Evolutionary conservation across 2,113 vertebrate species (phyloP).

Genomic region (Paralichthys olivaceus): DNA sequence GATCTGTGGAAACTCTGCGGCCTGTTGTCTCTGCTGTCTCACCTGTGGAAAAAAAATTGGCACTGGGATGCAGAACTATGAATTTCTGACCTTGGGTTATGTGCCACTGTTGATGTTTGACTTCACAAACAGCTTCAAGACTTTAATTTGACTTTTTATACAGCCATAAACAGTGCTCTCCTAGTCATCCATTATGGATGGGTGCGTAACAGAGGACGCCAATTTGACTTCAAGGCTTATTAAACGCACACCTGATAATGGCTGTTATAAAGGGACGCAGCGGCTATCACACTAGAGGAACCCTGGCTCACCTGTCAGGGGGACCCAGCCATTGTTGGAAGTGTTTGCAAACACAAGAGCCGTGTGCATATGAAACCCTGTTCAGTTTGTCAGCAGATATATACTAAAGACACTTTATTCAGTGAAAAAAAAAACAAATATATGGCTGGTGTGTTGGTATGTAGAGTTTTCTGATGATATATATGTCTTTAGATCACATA

Average conservation of each 20-base stretch:
- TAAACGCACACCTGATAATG: conserved; percentile 76
- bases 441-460: background rate
- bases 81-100: conserved; percentile 39
- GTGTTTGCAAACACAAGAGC: conserved; percentile 40
- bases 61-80: conserved; percentile 15
- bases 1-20: conserved; percentile 70
- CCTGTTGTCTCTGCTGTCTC: conserved; percentile 48
- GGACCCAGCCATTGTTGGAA: conserved; percentile 45
- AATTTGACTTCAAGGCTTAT: conserved; percentile 76
- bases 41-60: conserved; percentile 55
- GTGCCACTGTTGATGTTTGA: conserved; percentile 44
- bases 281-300: conserved; percentile 52
- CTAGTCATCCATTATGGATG: conserved; percentile 71
- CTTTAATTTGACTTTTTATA: conserved; percentile 53
- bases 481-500: background rate
- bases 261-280: conserved; percentile 54
- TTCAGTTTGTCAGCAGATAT: conserved; percentile 5
- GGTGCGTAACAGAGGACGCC: conserved; percentile 67
- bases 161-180: conserved; percentile 43
- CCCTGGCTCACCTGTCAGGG: conserved; percentile 67
- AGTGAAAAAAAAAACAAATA: background rate
- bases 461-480: conserved; percentile 5
- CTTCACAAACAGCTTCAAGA: conserved; percentile 42
- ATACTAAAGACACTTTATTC: conserved; percentile 11
- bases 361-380: conserved; percentile 3